Evolutionary conservation across 2,113 vertebrate genomes (phyloP), one percentile per base, ranked within the genome.

Genomic region (Canis aureus): DNA sequence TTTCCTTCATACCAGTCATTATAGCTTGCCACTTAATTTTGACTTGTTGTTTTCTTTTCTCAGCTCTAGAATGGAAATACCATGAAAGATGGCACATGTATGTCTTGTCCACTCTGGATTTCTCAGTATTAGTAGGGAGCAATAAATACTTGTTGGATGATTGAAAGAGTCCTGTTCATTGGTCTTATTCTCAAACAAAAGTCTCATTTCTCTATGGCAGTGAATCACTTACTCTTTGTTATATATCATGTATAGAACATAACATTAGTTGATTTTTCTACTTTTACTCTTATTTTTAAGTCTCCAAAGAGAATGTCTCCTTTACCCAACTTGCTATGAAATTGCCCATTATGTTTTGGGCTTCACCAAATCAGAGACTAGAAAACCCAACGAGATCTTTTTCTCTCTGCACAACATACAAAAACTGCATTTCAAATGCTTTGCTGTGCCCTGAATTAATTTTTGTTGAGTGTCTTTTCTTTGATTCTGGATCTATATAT

Each of bases 361-460:
- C 3, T 67, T 97, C 32, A 87, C 20, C 35, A 87, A 67, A 78
- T 78, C 43, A 93, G 74, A 95, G 35, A 57, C 43, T 89, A 60
- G 71, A 84, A 86, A 91, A 89, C 3, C 71, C 64, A 85, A 32
- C 29, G 1, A 95, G 55, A 27, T 81, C 38, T 67, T 96, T 84
- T 91, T 74, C 89, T 81, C 78, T 81, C 78, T 78, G 11, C 15
- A 62, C 7, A 74, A 8, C 12, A 17, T 20, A 16, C 53, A 87
- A 94, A 96, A 96, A 82, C 6, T n/a, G 84, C 49, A 88, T 88
- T 80, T 96, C 69, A 91, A 71, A 78, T 89, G 43, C 43, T 71
- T 32, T 92, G 3, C 29, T 66, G 1, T 73, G 35, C 6, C 16
- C 80, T 49, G 25, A 73, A 62, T 89, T 97, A 76, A 92, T 74